A percentile compares a stretch with the other conserved stretches of the same genome.
These are phyloP conservation scores for Silurus asotus DNA, from an alignment of 2,113 vertebrate genomes.

Conservation along the genomic window DNA sequence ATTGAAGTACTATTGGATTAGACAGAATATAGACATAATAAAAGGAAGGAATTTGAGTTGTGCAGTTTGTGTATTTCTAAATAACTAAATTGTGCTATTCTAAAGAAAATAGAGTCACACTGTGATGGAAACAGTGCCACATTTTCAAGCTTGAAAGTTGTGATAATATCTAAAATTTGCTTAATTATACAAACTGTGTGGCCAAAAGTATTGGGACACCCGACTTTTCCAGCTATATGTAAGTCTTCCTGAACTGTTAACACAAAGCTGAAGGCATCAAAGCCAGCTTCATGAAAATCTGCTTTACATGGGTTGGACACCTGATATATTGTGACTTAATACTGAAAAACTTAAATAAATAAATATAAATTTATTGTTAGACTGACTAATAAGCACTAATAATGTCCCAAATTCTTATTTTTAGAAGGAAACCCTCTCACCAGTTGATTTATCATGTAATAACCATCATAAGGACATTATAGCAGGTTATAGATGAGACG, in stretches of 20 bases:
- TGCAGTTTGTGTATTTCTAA: neutral
- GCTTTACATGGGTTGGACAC: too few relatives aligned
- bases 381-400: neutral
- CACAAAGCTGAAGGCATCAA: too few relatives aligned
- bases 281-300: too few relatives aligned
- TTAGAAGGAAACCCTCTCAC: neutral
- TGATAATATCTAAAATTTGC: neutral
- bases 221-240: too few relatives aligned
- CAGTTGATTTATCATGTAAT: neutral
- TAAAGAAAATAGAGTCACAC: neutral
- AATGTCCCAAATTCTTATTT: neutral
- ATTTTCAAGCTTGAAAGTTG: neutral
- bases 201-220: too few relatives aligned
- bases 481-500: neutral
- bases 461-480: neutral
- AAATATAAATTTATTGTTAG: neutral
- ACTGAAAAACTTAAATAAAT: neutral
- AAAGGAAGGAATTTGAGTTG: neutral
- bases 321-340: neutral
- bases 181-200: neutral
- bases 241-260: too few relatives aligned
- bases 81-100: neutral
- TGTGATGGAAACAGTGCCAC: too few relatives aligned
- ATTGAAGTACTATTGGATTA: neutral
- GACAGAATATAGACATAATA: neutral